These are phyloP conservation scores for Rhodeus uyekii DNA, from an alignment of 2,797 vertebrate genomes.

Conservation along the genomic window DNA sequence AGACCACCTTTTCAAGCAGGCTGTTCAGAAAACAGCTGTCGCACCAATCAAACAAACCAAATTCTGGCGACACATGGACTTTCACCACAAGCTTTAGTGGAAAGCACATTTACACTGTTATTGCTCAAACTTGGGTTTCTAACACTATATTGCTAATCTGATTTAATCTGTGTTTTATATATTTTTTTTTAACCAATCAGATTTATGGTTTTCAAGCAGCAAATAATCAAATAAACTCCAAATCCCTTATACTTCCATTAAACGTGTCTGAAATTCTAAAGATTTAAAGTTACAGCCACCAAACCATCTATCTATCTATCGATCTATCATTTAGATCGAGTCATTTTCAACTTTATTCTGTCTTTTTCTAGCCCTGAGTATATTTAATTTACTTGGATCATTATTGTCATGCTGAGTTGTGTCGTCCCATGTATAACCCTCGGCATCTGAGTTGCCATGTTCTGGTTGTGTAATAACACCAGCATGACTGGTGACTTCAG, in stretches of 20 bases:
- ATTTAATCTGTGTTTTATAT: neutral
- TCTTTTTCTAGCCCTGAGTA: neutral
- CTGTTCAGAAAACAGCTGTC: neutral
- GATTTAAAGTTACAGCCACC: neutral
- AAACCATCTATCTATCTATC: neutral
- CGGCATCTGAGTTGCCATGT: conserved; percentile 14
- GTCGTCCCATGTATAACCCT: neutral
- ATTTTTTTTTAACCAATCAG: neutral
- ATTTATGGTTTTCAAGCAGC: neutral
- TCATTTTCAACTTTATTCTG: neutral
- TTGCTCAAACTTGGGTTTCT: neutral
- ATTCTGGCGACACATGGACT: neutral
- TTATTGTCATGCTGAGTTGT: neutral
- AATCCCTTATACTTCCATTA: neutral
- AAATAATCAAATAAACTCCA: neutral
- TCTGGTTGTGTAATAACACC: conserved; percentile 39
- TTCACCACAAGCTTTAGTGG: neutral
- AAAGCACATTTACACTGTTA: neutral
- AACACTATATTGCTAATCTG: neutral
- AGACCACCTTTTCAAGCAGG: neutral
- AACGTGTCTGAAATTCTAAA: neutral
- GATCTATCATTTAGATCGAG: neutral
- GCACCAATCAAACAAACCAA: neutral
- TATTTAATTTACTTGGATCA: neutral
- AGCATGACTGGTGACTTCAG: conserved; percentile 45